phyloP scores from a whole-genome alignment of 2,113 vertebrate species.

The Cyrtonyx montezumae region DNA sequence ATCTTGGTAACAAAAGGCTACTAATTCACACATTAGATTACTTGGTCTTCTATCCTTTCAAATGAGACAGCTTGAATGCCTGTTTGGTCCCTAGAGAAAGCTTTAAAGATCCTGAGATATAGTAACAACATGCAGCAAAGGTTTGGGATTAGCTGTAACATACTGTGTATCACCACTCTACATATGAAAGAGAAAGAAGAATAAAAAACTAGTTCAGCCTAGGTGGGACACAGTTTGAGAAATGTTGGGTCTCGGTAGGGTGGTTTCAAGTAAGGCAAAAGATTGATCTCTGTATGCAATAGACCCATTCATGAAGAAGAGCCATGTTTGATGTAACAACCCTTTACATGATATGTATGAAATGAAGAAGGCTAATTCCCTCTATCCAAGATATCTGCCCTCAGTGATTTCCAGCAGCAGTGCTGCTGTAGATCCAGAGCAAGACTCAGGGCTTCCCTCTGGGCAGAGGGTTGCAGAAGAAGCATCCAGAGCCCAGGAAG shows the following conservation, averaged over 20 bases:
- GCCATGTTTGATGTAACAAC: background rate
- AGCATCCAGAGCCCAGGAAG: background rate
- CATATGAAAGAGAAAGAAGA: background rate
- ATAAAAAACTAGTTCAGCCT: background rate
- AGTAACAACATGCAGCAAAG: background rate
- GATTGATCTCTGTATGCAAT: background rate
- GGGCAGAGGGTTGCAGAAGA: background rate
- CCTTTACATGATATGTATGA: background rate
- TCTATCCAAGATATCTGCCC: background rate
- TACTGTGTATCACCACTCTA: background rate
- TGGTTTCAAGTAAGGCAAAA: background rate
- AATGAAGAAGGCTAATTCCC: background rate
- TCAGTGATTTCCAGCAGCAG: background rate
- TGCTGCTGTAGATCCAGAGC: background rate
- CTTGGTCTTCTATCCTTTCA: background rate
- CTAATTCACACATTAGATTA: background rate
- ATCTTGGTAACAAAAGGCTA: background rate
- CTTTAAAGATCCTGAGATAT: background rate
- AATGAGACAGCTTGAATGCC: background rate
- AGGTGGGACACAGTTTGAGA: background rate
- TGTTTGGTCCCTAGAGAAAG: background rate
- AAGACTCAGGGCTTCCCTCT: background rate
- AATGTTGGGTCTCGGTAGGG: rapidly evolving
- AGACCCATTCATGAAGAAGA: background rate
- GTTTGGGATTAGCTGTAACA: background rate